A percentile compares a stretch with the other conserved stretches of the same genome.
These are phyloP conservation scores for Buteo buteo DNA, from an alignment of 2,113 vertebrate genomes.

Conservation along the genomic window DNA sequence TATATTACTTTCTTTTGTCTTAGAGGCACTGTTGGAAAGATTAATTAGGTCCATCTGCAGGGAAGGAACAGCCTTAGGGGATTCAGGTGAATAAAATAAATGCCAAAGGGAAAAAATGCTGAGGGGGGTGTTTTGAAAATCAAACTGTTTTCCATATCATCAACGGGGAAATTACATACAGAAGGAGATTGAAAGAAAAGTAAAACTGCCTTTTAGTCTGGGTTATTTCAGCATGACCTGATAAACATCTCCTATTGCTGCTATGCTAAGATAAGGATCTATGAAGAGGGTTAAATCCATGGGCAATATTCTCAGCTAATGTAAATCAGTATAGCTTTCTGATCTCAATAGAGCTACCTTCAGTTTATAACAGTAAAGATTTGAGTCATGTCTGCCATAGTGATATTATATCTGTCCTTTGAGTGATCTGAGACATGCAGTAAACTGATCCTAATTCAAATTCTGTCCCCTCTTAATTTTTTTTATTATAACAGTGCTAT, in stretches of 20 bases:
- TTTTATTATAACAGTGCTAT: not conserved
- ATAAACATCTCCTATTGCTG: not conserved
- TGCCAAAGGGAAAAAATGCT: not conserved
- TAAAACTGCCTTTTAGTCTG: not conserved
- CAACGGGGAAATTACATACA: not conserved
- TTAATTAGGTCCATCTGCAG: slow-evolving; percentile 63
- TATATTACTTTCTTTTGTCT: slow-evolving; percentile 69
- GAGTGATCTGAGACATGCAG: not conserved
- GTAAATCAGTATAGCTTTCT: not conserved
- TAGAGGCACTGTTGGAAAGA: slow-evolving; percentile 45
- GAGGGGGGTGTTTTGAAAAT: slow-evolving; percentile 17
- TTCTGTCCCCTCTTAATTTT: not conserved
- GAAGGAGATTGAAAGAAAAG: slow-evolving; percentile 3
- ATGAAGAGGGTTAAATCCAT: not conserved
- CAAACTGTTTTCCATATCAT: slow-evolving; percentile 18
- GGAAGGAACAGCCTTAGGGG: slow-evolving; percentile 33
- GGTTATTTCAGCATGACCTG: slow-evolving; percentile 7
- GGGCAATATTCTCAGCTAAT: not conserved
- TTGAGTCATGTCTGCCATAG: not conserved
- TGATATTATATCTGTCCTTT: not conserved
- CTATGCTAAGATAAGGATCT: not conserved
- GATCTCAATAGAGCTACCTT: not conserved
- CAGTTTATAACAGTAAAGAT: not conserved
- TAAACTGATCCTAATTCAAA: not conserved
- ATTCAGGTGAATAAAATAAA: slow-evolving; percentile 49